These are phyloP conservation scores for Ochropacha duplaris DNA, from an alignment of 2,888 invertebrate species.

Conservation along the genomic window DNA sequence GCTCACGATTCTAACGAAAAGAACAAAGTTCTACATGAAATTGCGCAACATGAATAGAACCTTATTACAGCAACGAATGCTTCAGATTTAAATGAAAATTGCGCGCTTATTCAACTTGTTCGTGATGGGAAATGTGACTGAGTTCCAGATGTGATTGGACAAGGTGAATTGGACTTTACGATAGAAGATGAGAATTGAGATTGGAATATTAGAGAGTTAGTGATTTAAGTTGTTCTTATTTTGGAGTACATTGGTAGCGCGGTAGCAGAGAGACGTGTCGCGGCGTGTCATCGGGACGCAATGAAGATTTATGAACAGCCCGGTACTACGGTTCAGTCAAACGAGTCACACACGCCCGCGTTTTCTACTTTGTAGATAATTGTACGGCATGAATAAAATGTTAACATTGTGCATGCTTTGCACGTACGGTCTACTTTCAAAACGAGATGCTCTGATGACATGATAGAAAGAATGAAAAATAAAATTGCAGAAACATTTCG, in stretches of 20 bases:
- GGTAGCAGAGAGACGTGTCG: slow-evolving; percentile 81
- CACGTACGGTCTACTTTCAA: slow-evolving; percentile 5
- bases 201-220: slow-evolving; percentile 23
- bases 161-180: slow-evolving; percentile 23
- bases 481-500: neutral
- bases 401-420: neutral
- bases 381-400: slow-evolving; percentile 46
- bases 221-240: slow-evolving; percentile 48
- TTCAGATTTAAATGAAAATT: slow-evolving; percentile 46
- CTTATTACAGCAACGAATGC: slow-evolving; percentile 46
- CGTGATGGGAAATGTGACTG: slow-evolving; percentile 59
- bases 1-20: slow-evolving; percentile 70
- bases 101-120: slow-evolving; percentile 54
- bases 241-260: slow-evolving; percentile 55
- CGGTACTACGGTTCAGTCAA: slow-evolving; percentile 63
- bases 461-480: neutral
- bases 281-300: slow-evolving; percentile 81
- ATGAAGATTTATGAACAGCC: slow-evolving; percentile 82
- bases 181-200: slow-evolving; percentile 24
- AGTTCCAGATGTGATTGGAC: slow-evolving; percentile 32
- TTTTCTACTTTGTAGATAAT: slow-evolving; percentile 62
- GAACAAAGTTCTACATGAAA: slow-evolving; percentile 66
- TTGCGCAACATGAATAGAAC: slow-evolving; percentile 47
- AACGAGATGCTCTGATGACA: neutral
- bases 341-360: slow-evolving; percentile 55